Conservation (phyloP, 2,113 vertebrate species). For the Nannospalax galili region DNA sequence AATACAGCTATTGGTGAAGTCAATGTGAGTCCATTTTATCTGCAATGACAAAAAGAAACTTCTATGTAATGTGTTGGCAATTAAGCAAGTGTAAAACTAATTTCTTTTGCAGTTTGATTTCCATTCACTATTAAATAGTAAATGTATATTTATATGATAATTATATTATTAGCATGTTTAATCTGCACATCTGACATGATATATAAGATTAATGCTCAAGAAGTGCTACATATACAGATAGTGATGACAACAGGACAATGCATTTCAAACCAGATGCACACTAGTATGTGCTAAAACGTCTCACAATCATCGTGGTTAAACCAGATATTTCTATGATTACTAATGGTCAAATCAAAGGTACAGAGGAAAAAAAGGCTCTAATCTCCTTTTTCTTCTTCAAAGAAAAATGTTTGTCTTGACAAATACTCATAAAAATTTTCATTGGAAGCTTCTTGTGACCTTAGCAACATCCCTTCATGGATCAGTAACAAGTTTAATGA, state of each 20-base stretch:
- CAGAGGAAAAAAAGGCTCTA: background rate
- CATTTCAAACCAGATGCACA: background rate
- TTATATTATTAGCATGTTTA: conserved; percentile 4
- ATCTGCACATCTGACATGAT: background rate
- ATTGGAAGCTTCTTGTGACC: background rate
- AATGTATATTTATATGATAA: background rate
- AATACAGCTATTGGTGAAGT: too few species aligned
- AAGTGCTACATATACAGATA: background rate
- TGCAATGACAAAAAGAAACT: background rate
- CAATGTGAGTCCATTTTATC: background rate
- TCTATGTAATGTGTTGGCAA: background rate
- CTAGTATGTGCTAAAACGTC: background rate
- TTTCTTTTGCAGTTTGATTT: background rate
- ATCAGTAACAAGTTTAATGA: conserved; percentile 42
- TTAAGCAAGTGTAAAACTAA: background rate
- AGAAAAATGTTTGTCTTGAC: conserved; percentile 11
- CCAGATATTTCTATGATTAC: background rate
- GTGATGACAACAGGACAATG: background rate
- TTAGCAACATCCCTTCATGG: background rate
- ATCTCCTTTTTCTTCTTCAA: background rate
- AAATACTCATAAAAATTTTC: conserved; percentile 28
- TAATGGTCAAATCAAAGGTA: background rate
- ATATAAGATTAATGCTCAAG: background rate
- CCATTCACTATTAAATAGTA: background rate
- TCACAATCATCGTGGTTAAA: background rate